phyloP scores from a whole-genome alignment of 2,888 invertebrate genomes.

The Phalangium opilio region DNA sequence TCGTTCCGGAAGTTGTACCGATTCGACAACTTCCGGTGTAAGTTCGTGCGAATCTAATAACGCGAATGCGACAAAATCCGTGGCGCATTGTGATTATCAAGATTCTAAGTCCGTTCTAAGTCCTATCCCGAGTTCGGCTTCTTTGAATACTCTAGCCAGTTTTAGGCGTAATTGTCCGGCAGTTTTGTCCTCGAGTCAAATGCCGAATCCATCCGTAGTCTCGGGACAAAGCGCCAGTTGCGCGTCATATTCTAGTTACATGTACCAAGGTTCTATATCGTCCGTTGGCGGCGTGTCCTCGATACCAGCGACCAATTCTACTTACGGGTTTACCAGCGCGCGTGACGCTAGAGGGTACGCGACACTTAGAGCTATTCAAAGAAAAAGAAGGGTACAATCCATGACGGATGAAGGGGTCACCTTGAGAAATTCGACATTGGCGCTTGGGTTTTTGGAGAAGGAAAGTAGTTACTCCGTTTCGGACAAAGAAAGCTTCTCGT shows the following conservation, averaged over 20 bases:
- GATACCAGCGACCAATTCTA: slow-evolving; percentile 9
- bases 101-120: slow-evolving; percentile 45
- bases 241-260: not conserved
- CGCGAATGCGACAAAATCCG: slow-evolving; percentile 15
- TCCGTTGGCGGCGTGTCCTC: slow-evolving; percentile 1
- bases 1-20: slow-evolving; percentile 45
- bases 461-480: too few species aligned
- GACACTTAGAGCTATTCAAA: slow-evolving; percentile 28
- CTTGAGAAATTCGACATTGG: too few species aligned
- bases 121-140: slow-evolving; percentile 70
- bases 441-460: too few species aligned
- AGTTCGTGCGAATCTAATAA: slow-evolving; percentile 55
- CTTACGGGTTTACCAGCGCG: slow-evolving; percentile 24
- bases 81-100: slow-evolving; percentile 46
- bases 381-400: slow-evolving; percentile 23
- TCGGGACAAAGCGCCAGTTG: slow-evolving; percentile 9
- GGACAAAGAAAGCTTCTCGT: too few species aligned
- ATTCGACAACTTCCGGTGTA: slow-evolving; percentile 59
- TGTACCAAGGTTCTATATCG: too few species aligned
- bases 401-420: slow-evolving; percentile 1
- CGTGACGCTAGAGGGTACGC: slow-evolving; percentile 31
- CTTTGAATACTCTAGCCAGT: slow-evolving; percentile 23
- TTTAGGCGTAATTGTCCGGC: slow-evolving; percentile 5
- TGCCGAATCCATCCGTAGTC: slow-evolving; percentile 3
- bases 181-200: slow-evolving; percentile 5